Base-by-base conservation (phyloP, 2,797 vertebrate genomes). In the Acanthurus tractus region DNA sequence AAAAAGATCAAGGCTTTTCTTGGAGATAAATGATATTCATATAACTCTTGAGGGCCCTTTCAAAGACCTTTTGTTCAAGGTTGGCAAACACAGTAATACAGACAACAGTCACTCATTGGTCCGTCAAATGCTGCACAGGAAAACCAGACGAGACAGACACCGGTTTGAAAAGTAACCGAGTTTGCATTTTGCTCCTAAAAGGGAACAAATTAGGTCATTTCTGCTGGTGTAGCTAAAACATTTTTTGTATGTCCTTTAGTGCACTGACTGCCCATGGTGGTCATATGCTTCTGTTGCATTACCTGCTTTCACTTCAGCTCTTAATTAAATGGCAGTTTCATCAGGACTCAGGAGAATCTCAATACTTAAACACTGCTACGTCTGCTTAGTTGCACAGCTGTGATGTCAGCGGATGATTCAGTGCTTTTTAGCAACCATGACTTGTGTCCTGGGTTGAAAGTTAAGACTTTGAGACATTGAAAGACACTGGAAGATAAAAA, bases 21-120 rank as follows among this genome's bases (percentile, higher is more conserved):
- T 22, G 40, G 45, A 76, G 82, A 89, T 83, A 76, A 86, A 87
- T 78, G 10, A 59, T 61, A 59, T 61, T 23, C 34, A 38, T 59
- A 25, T 61, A 66, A 80, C 76, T 40, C 71, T 68, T 68, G 36
- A 82, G 83, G 82, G 83, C 58, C 70, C 63, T 90, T 90, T n/a
- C 3, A 72, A 72, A 84, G 79, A 67, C 76, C 65, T 89, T 40
- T 72, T 85, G 72, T 76, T 88, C 87, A 94, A 91, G 92, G 93
- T 85, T 87, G 61, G 15, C 66, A 78, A 87, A 81, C 72, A 88
- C 25, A 50, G 9, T 13, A 48, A 45, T 76, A 55, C 46, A 25
- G 55, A 18, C 68, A 38, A 20, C 34, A 14, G 70, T 58, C 58
- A 14, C 40, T 59, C 6, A 0, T 15, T 44, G 3, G 40, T 49